Base-by-base conservation (phyloP, 2,888 invertebrate species). In the Cybosia mesomella region DNA sequence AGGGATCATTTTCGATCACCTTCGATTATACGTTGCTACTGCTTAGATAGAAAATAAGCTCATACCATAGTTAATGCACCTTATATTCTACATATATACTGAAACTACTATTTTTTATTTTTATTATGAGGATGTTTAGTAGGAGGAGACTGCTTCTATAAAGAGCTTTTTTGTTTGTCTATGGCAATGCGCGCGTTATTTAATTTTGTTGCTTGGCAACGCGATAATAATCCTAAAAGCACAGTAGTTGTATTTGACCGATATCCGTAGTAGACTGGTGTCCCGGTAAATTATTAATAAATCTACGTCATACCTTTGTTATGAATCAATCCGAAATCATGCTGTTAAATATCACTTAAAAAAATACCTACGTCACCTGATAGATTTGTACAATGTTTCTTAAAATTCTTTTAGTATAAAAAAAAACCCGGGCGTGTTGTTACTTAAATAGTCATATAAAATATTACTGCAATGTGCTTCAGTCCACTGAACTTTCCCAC, bases 151-250 rank as follows among this genome's bases (percentile, higher is more conserved):
- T 15, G 28, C 55, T 24, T 10, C 13, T 55, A 55, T 55, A 55
- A 24, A 55, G 55, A 55, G 55, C 21, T 21, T 21, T 9, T 39
- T 39, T 39, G 18, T 64, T 80, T 75, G 80, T 82, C 77, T 84
- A 81, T 83, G 80, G 75, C 22, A 34, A 72, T 80, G 81, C 90
- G 92, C 94, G 94, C 91, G 92, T 85, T 88, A 90, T 93, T 94
- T 85, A 90, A 94, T 87, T 88, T 81, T 73, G 94, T 95, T 91
- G 92, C 94, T 81, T 86, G 85, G 94, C 94, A 93, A 95, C 94
- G 79, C 75, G 72, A 67, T 74, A 68, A 72, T 76, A 77, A 82
- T 79, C 78, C 73, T 68, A 82, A 82, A 83, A 77, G 85, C 85
- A 88, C 87, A 88, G 88, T 89, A 88, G 88, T 89, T 88, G 85